phyloP scores from a whole-genome alignment of 2,888 invertebrate species.

The Gortyna flavago region DNA sequence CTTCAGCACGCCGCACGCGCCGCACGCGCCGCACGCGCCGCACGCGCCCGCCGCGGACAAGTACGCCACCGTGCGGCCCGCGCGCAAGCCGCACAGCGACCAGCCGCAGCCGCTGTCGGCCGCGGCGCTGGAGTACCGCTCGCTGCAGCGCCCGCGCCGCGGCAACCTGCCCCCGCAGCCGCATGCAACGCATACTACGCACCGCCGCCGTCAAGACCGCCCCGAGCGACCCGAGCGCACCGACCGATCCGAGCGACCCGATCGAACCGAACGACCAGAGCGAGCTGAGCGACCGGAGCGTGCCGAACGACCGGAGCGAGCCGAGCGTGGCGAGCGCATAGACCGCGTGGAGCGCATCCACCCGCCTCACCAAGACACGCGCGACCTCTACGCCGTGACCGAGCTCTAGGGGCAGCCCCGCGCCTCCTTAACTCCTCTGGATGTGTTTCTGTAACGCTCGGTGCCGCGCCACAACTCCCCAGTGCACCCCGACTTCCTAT shows the following conservation, averaged over 20 bases:
- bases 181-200: constrained; percentile 78
- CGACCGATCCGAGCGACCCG: constrained; percentile 64
- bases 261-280: constrained; percentile 76
- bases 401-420: constrained; percentile 68
- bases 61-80: constrained; percentile 86
- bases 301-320: constrained; percentile 88
- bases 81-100: constrained; percentile 74
- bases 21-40: constrained; percentile 69
- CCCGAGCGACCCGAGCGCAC: constrained; percentile 81
- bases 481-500: constrained; percentile 31
- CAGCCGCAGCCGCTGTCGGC: constrained; percentile 89
- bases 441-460: constrained; percentile 46
- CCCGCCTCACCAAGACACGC: constrained; percentile 76
- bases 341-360: constrained; percentile 60
- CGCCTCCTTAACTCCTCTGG: constrained; percentile 54
- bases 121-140: constrained; percentile 90
- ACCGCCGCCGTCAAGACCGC: constrained; percentile 91
- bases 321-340: constrained; percentile 45
- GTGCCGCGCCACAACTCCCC: constrained; percentile 19
- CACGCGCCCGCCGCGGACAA: constrained; percentile 78
- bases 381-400: constrained; percentile 93
- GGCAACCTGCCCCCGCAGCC: constrained; percentile 82
- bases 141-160: constrained; percentile 89
- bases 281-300: constrained; percentile 80
- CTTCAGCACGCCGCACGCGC: constrained; percentile 72